Evolutionary conservation across 2,888 invertebrate species (phyloP).

Genomic region (Macroteleia sp.): DNA sequence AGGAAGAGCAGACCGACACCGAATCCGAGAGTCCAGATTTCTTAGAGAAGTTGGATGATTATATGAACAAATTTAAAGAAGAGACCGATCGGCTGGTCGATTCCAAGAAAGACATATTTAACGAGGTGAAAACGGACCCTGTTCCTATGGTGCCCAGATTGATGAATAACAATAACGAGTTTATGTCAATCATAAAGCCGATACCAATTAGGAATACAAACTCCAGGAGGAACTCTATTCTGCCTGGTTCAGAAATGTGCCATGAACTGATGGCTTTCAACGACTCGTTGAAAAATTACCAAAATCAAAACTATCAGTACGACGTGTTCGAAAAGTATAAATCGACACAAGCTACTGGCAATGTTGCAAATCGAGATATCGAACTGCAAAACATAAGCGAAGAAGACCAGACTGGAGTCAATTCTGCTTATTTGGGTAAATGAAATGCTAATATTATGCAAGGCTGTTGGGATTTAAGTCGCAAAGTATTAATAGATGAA

Average conservation of each 20-base stretch:
- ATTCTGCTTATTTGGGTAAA: conserved; percentile 45
- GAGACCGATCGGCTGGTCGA: conserved; percentile 88
- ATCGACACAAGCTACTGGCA: conserved; percentile 29
- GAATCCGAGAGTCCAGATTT: conserved; percentile 87
- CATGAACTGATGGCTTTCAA: conserved; percentile 79
- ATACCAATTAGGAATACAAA: conserved; percentile 77
- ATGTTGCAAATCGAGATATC: conserved; percentile 47
- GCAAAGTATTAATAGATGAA: too few species aligned
- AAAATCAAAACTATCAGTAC: conserved; percentile 69
- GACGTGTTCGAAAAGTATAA: conserved; percentile 51
- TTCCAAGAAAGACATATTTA: conserved; percentile 74
- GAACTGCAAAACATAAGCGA: conserved; percentile 62
- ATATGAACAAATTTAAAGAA: conserved; percentile 89
- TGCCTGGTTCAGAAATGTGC: conserved; percentile 82
- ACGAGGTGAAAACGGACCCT: conserved; percentile 69
- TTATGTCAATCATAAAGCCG: conserved; percentile 75
- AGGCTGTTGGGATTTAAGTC: too few species aligned
- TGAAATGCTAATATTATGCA: too few species aligned
- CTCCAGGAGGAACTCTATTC: conserved; percentile 80
- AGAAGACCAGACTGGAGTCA: conserved; percentile 34
- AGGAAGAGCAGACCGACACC: conserved; percentile 84
- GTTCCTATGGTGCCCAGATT: conserved; percentile 69
- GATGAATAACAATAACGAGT: conserved; percentile 74
- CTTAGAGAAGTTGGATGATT: conserved; percentile 89
- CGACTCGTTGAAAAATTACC: conserved; percentile 72